Evolutionary conservation across 2,888 invertebrate species (phyloP).

Genomic region (Polietes domitor): DNA sequence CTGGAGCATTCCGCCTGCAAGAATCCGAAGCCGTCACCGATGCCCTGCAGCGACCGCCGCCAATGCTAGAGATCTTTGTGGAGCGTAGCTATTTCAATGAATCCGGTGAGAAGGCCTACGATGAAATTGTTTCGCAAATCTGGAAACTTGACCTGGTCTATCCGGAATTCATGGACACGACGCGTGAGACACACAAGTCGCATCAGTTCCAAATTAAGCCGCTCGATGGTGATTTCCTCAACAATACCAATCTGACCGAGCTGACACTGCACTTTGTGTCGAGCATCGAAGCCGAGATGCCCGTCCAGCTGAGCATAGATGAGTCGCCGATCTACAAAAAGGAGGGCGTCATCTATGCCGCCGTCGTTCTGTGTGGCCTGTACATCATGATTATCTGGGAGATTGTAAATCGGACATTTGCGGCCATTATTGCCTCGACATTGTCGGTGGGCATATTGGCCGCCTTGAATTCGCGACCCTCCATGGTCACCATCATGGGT

Average conservation of each 20-base stretch:
- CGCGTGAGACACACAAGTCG: conserved; percentile 81
- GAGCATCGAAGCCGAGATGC: conserved; percentile 76
- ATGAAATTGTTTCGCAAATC: conserved; percentile 72
- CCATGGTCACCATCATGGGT: conserved; percentile 85
- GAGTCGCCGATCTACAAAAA: conserved; percentile 84
- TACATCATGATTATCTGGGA: conserved; percentile 90
- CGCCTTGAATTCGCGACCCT: conserved; percentile 86
- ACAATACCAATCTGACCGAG: conserved; percentile 70
- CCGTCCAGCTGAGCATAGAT: conserved; percentile 84
- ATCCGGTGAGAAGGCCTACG: conserved; percentile 70
- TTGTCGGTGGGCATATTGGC: conserved; percentile 87
- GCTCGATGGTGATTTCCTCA: conserved; percentile 66
- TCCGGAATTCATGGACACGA: conserved; percentile 77
- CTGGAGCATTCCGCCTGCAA: conserved; percentile 84
- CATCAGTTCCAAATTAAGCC: conserved; percentile 74
- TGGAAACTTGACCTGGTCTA: conserved; percentile 79
- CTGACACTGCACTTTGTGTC: conserved; percentile 76
- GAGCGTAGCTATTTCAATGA: conserved; percentile 74
- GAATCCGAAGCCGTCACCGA: conserved; percentile 77
- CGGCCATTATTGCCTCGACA: conserved; percentile 88
- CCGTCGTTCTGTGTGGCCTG: conserved; percentile 86
- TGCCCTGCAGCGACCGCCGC: conserved; percentile 67
- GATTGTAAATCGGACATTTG: conserved; percentile 87
- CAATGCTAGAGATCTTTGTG: conserved; percentile 72
- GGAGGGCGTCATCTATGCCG: conserved; percentile 87